A percentile compares a stretch with the other conserved stretches of the same genome.
phyloP scores from a whole-genome alignment of 2,888 invertebrate species.

The Rhagonycha fulva region DNA sequence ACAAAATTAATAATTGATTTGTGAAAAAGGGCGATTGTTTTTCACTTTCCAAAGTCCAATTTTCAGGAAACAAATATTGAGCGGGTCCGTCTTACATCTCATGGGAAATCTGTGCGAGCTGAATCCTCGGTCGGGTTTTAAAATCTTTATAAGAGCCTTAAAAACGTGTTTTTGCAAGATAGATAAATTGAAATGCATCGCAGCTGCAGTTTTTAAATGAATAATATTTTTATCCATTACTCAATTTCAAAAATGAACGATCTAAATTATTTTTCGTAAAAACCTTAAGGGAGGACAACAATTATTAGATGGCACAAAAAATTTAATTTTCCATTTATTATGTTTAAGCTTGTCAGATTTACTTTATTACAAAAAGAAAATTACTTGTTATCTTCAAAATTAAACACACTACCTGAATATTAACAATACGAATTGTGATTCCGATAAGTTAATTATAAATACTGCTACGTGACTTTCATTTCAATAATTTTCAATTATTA shows the following conservation, averaged over 20 bases:
- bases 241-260: background rate
- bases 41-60: conserved; percentile 25
- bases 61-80: conserved; percentile 23
- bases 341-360: background rate
- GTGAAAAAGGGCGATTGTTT: conserved; percentile 20
- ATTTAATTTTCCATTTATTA: background rate
- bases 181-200: conserved; percentile 18
- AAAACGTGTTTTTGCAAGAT: conserved; percentile 24
- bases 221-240: background rate
- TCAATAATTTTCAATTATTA: background rate
- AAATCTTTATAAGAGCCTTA: conserved; percentile 31
- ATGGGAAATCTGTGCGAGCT: conserved; percentile 30
- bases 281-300: background rate
- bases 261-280: background rate
- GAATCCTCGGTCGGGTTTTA: conserved; percentile 30
- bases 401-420: background rate
- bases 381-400: background rate
- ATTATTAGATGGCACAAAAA: background rate
- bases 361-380: background rate
- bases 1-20: conserved; percentile 22
- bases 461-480: background rate
- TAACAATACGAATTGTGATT: background rate
- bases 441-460: background rate
- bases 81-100: conserved; percentile 20
- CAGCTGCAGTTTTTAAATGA: background rate